Base-by-base conservation (phyloP, 2,113 vertebrate genomes). In the Phylloscopus trochilus region DNA sequence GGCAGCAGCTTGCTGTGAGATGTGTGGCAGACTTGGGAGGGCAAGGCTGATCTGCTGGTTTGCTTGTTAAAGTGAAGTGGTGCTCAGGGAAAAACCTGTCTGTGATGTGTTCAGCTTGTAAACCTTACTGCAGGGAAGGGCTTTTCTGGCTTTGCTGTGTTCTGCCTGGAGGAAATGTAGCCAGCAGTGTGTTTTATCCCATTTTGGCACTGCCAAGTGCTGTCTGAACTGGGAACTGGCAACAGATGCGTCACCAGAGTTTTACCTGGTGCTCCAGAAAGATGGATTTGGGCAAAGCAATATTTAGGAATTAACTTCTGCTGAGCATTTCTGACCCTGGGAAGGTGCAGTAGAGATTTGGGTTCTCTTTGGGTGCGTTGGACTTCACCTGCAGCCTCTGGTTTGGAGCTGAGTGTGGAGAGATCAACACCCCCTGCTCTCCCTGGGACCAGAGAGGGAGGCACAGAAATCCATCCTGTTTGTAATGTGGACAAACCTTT, bases 1-100 rank as follows among this genome's bases (percentile, higher is more conserved):
- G 91, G 68, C 86, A 77, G 58, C 97, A 97, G 72, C 96, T 98
- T 46, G 96, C 97, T 23, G 95, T 96, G 87, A 98, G 96, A 93
- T 98, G 97, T 39, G 94, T 96, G 23, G 97, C 96, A 30, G 97
- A 60, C 98, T 97, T 15, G 31, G 66, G 44, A 44, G 58, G 16
- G n/a, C 17, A 4, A 39, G 66, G 51, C 56, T 76, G 30, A 35
- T 12, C 49, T 39, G 26, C 10, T 56, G 47, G 8, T 24, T 44
- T 22, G 12, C 49, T 56, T 52, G 15, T 30, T 52, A 3, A 23
- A 82, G 18, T 6, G 11, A 22, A 37, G 47, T n/a, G 52, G 17
- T 51, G 37, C 15, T 85, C 59, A 14, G 15, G 41, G 31, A 2
- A 44, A 51, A 91, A 8, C 17, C 10, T 51, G 23, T 5, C 56